phyloP scores from a whole-genome alignment of 2,888 invertebrate genomes.

The Ommatoiulus sabulosus region DNA sequence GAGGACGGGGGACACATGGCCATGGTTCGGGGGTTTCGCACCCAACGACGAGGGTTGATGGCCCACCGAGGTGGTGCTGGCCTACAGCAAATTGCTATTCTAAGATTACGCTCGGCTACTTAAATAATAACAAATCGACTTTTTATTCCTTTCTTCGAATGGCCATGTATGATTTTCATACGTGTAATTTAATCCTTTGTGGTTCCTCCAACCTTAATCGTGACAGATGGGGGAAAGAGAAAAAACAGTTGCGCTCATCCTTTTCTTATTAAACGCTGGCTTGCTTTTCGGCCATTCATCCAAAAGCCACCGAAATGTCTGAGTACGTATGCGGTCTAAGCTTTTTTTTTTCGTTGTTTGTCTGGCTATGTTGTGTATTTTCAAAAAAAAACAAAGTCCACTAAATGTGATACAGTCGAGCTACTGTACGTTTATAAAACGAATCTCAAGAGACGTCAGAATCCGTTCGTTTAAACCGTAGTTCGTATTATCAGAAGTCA shows the following conservation, averaged over 20 bases:
- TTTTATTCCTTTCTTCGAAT: neutral
- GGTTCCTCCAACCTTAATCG: neutral
- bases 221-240: neutral
- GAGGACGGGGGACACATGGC: neutral
- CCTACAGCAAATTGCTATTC: neutral
- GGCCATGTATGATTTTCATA: neutral
- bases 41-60: neutral
- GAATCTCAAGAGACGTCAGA: too few species aligned
- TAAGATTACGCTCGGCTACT: neutral
- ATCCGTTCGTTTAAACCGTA: too few species aligned
- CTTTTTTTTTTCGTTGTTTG: neutral
- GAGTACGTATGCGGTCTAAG: neutral
- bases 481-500: too few species aligned
- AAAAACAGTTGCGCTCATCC: neutral
- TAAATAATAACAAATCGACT: constrained; percentile 36
- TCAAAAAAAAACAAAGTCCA: neutral
- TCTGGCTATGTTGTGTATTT: neutral
- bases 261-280: constrained; percentile 16
- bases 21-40: neutral
- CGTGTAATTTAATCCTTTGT: constrained; percentile 31
- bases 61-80: neutral
- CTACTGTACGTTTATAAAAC: too few species aligned
- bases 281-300: neutral
- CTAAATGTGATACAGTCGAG: too few species aligned
- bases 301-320: neutral